Conservation (phyloP, 2,113 vertebrate genomes). For the Ophiodon elongatus region DNA sequence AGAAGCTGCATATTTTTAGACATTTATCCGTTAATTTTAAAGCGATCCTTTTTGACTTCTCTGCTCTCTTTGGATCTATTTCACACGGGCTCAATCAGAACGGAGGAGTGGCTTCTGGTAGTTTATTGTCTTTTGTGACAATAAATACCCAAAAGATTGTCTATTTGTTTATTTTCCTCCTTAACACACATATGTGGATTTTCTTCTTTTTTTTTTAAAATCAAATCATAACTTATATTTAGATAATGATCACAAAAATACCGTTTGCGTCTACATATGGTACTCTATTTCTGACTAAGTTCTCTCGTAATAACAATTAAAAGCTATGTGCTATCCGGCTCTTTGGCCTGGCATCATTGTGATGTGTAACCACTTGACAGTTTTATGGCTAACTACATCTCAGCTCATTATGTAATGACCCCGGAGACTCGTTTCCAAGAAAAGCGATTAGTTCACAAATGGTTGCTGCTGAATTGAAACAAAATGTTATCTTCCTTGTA, state of each 20-base stretch:
- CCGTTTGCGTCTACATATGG: background rate
- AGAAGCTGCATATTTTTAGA: background rate
- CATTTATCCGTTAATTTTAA: background rate
- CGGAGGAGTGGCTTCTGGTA: background rate
- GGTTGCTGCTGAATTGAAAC: conserved; percentile 60
- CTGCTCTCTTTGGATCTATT: background rate
- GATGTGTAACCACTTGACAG: conserved; percentile 73
- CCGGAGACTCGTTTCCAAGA: conserved; percentile 73
- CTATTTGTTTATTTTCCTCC: background rate
- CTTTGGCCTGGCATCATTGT: conserved; percentile 53
- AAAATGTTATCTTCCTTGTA: conserved; percentile 70
- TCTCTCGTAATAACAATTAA: conserved; percentile 46
- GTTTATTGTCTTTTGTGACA: background rate
- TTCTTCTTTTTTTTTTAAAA: background rate
- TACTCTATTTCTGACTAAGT: conserved; percentile 22
- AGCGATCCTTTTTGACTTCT: background rate
- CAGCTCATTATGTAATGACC: conserved; percentile 73
- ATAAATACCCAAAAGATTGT: too few species aligned
- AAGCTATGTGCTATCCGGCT: conserved; percentile 41
- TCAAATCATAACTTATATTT: background rate
- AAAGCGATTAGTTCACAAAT: conserved; percentile 73
- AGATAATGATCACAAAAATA: background rate
- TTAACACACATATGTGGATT: background rate
- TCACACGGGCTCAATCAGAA: background rate
- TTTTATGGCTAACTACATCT: conserved; percentile 73